Base-by-base conservation (phyloP, 2,888 invertebrate genomes). In the Polymixis flavicincta region DNA sequence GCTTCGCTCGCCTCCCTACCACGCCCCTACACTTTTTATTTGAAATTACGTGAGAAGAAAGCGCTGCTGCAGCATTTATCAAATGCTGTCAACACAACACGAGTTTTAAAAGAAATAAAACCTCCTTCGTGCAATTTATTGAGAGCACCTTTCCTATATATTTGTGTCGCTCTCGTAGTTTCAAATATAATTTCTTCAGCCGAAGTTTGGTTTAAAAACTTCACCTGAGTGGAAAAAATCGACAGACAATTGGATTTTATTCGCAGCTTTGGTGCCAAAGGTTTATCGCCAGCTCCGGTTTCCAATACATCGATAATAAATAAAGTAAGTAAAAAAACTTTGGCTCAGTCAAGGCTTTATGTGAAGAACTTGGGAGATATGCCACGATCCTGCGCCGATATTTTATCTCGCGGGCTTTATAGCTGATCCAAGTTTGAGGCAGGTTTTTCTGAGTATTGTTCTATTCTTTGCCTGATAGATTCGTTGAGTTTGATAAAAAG, bases 231-330 rank as follows among this genome's bases (percentile, higher is more conserved):
- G 80, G 83, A 86, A 87, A 89, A 86, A 82, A 85, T 85, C 78
- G 72, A 75, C 78, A 83, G 81, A 84, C 88, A 84, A 86, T 85
- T 85, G 83, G 79, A 83, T 85, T 87, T 74, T 71, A 79, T 83
- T 78, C 74, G 82, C 68, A 78, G 83, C 78, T 78, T 76, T 76
- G 74, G 76, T 89, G 88, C 86, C 86, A 90, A 87, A 86, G 78
- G 73, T 82, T 77, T 69, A 86, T 85, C 75, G 83, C 78, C 76
- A 83, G 75, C 78, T 80, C 71, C 74, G 66, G 84, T 85, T 88
- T 84, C 83, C 85, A 85, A 83, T 83, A 88, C 85, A 85, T 88
- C 87, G 81, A 89, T 88, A 88, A 74, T 85, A 85, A 88, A 74
- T 85, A 85, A 83, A 86, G 77, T 76, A 74, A 48, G 76, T 81